Conservation (phyloP, 2,797 vertebrate genomes). For the Hydrophis major region DNA sequence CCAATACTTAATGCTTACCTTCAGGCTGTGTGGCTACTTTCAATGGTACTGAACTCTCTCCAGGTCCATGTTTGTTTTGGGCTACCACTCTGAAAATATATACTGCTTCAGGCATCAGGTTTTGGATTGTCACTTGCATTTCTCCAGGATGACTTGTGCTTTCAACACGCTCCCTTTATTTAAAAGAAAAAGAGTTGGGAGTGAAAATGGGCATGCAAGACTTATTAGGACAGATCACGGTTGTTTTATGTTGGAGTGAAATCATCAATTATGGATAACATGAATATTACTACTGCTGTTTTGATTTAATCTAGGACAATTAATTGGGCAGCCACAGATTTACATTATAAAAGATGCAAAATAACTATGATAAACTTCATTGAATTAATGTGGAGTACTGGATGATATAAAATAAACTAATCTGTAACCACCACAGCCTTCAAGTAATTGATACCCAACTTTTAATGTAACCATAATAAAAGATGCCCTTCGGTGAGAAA, state of each 20-base stretch:
- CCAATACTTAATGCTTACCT: conserved; percentile 72
- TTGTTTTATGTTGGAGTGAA: background rate
- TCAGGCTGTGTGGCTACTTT: conserved; percentile 95
- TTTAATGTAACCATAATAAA: background rate
- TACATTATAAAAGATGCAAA: background rate
- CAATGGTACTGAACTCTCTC: conserved; percentile 85
- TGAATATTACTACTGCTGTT: background rate
- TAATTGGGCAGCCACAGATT: background rate
- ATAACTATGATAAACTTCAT: background rate
- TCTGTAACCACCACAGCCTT: background rate
- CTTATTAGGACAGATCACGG: background rate
- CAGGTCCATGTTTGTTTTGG: conserved; percentile 87
- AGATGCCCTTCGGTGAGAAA: background rate
- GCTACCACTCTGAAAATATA: conserved; percentile 90
- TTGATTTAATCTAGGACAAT: background rate
- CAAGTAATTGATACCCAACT: background rate
- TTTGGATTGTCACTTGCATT: conserved; percentile 93
- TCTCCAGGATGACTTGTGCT: conserved; percentile 91
- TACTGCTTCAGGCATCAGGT: conserved; percentile 92
- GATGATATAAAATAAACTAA: background rate
- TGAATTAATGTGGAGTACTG: background rate
- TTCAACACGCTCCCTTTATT: conserved; percentile 86
- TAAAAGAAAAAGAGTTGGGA: conserved; percentile 16
- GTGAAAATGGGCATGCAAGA: background rate
- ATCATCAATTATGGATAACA: background rate